These are phyloP conservation scores for Psix sp. DNA, from an alignment of 1,140 invertebrate species.

Conservation along the genomic window DNA sequence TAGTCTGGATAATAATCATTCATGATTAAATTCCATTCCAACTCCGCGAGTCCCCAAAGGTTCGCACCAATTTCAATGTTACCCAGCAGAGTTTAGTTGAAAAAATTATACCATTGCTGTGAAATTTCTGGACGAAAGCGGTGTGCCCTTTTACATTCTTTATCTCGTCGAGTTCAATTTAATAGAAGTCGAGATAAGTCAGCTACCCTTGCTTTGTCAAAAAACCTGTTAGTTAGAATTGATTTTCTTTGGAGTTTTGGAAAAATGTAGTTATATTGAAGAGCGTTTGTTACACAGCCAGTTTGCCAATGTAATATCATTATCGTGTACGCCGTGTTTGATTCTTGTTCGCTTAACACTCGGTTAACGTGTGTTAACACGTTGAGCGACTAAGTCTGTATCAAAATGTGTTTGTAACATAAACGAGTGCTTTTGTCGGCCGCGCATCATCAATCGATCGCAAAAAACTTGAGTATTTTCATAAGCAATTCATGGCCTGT, in stretches of 20 bases:
- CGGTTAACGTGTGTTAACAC: slow-evolving; percentile 19
- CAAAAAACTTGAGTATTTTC: slow-evolving; percentile 62
- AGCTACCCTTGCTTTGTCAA: neutral
- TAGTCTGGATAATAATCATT: slow-evolving; percentile 56
- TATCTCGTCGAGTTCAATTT: slow-evolving; percentile 40
- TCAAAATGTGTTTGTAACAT: slow-evolving; percentile 52
- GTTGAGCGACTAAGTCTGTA: slow-evolving; percentile 21
- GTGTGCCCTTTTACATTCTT: slow-evolving; percentile 45
- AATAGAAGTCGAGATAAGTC: slow-evolving; percentile 20
- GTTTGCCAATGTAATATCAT: slow-evolving; percentile 11
- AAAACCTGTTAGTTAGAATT: no score
- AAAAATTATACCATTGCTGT: slow-evolving; percentile 45
- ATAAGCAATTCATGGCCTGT: slow-evolving; percentile 65
- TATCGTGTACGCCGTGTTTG: slow-evolving; percentile 16
- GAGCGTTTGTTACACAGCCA: slow-evolving; percentile 14
- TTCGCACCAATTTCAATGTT: slow-evolving; percentile 53
- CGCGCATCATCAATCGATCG: slow-evolving; percentile 58
- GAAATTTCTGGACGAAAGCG: slow-evolving; percentile 32
- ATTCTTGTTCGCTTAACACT: slow-evolving; percentile 28
- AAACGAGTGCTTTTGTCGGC: slow-evolving; percentile 50
- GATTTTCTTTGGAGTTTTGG: no score
- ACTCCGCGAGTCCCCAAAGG: slow-evolving; percentile 44
- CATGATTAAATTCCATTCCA: slow-evolving; percentile 56
- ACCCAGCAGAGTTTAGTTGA: slow-evolving; percentile 32
- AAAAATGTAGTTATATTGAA: no score